Evolutionary conservation across 2,113 vertebrate species (phyloP).

Genomic region (Solenodon paradoxus): DNA sequence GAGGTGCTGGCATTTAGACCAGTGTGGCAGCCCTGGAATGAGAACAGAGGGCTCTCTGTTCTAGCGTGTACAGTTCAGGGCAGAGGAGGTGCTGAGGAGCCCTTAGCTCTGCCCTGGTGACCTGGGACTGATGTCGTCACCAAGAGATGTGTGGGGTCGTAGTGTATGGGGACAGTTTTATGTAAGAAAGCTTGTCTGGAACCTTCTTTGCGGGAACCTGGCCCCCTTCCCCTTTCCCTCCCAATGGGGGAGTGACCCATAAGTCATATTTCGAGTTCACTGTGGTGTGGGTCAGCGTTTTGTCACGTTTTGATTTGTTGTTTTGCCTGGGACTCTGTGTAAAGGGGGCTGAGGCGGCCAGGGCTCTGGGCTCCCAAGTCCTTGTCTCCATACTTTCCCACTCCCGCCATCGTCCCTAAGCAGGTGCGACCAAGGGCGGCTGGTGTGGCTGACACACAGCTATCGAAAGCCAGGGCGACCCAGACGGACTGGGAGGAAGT

Average conservation of each 20-base stretch:
- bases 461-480: background rate
- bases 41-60: background rate
- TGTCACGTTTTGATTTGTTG: background rate
- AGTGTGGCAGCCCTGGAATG: too few relatives aligned
- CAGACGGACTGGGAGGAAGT: background rate
- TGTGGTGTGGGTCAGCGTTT: background rate
- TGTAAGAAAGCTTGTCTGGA: background rate
- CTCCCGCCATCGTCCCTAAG: background rate
- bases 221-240: background rate
- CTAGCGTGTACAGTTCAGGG: too few relatives aligned
- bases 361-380: background rate
- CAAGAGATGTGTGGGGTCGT: background rate
- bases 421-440: fast-evolving
- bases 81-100: background rate
- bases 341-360: background rate
- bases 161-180: background rate
- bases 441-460: fast-evolving
- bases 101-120: too few relatives aligned
- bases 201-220: background rate
- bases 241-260: too few relatives aligned
- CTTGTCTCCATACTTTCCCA: background rate
- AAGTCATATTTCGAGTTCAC: too few relatives aligned
- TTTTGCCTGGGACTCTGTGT: background rate
- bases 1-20: too few relatives aligned
- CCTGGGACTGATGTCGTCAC: background rate